Evolutionary conservation across 1,140 invertebrate genomes (phyloP), one percentile per base, ranked within the genome.

Genomic region (Eciton burchellii): DNA sequence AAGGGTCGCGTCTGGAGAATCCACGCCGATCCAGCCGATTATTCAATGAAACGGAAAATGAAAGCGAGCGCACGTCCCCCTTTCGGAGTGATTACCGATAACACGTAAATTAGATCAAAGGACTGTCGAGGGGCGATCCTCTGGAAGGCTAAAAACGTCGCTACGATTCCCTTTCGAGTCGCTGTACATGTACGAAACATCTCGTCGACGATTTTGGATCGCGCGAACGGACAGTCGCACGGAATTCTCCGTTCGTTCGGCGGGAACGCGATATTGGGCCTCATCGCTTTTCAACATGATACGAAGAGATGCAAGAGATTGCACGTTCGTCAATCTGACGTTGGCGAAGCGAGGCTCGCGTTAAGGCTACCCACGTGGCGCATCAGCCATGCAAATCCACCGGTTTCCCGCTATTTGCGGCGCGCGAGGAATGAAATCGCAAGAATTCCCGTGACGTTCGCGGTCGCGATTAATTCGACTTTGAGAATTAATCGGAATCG

Each of bases 1-100:
- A 70, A 83, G 52, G 56, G 54, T 59, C 26, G 21, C 43, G 56
- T 21, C 72, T 63, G n/a, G 54, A 68, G 29, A 14, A 79, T 26
- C 63, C 59, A 9, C 57, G 26, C 19, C 63, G n/a, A 26, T n/a
- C 41, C 4, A 76, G 29, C 77, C 70, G 71, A 59, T 77, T 71
- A 66, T 82, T 76, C 66, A 66, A 85, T 47, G n/a, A 84, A 65
- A 49, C n/a, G 29, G 57, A 52, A 59, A 49, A 84, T 21, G 11
- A 56, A 63, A 41, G 12, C 43, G 59, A 59, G 24, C n/a, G 56
- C 35, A 6, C 35, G 35, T 35, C 68, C 35, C n/a, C 26, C 43
- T 56, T 68, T 45, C 74, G 41, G 14, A 68, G 41, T 79, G 68
- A 79, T 79, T 79, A 70, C 45, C 24, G n/a, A 45, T 68, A 56